Conservation (phyloP, 2,113 vertebrate species). For the Crotalus viridis region DNA sequence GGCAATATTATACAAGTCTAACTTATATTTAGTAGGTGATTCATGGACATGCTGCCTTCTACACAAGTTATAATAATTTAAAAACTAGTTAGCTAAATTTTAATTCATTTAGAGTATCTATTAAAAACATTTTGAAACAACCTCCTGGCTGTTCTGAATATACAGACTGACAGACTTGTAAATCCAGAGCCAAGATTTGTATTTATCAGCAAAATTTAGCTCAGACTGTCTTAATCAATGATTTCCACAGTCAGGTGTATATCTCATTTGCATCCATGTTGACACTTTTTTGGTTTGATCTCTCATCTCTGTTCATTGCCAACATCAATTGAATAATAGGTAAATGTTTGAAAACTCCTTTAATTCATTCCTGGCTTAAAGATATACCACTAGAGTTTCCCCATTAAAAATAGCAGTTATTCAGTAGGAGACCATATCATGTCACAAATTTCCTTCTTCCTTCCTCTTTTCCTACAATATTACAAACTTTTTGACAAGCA, state of each 20-base stretch:
- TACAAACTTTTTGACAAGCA: not conserved
- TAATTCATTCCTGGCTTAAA: slow-evolving; percentile 12
- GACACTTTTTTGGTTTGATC: slow-evolving; percentile 28
- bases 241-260: slow-evolving; percentile 36
- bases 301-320: not conserved
- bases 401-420: not conserved
- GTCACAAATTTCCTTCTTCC: not conserved
- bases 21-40: slow-evolving; percentile 18
- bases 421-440: not conserved
- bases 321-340: not conserved
- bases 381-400: not conserved
- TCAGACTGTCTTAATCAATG: slow-evolving; percentile 29
- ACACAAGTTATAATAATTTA: slow-evolving; percentile 20
- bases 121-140: slow-evolving; percentile 44
- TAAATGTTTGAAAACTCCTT: not conserved
- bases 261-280: slow-evolving; percentile 9
- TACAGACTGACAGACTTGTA: slow-evolving; percentile 27
- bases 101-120: slow-evolving; percentile 44
- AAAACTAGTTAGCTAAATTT: slow-evolving; percentile 20
- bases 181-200: slow-evolving; percentile 36
- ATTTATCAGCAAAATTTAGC: slow-evolving; percentile 42
- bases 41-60: not conserved
- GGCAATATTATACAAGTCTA: slow-evolving; percentile 30
- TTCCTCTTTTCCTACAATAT: not conserved
- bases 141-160: slow-evolving; percentile 28